phyloP scores from a whole-genome alignment of 1,140 invertebrate genomes.

The Camponotus pennsylvanicus region DNA sequence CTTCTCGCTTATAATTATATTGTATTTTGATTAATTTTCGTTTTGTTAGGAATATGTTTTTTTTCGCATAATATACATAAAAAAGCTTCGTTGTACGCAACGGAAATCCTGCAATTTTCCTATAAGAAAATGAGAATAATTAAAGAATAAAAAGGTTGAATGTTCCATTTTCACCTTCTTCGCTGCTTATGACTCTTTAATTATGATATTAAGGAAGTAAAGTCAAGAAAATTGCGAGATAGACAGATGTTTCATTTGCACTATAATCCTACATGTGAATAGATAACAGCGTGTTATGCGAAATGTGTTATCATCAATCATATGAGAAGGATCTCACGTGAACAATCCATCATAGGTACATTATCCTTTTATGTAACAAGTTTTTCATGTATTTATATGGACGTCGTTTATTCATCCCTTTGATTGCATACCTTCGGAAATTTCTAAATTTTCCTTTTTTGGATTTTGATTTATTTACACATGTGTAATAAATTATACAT shows the following conservation, averaged over 20 bases:
- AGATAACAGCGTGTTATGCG: constrained; percentile 31
- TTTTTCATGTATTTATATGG: not conserved
- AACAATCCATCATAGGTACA: not conserved
- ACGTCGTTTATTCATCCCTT: constrained; percentile 5
- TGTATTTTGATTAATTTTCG: not conserved
- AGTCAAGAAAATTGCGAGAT: not conserved
- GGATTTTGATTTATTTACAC: not conserved
- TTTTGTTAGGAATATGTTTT: not conserved
- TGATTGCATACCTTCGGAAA: not conserved
- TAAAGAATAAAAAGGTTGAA: not conserved
- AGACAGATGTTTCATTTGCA: constrained; percentile 4
- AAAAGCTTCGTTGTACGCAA: not conserved
- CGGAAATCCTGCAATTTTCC: constrained; percentile 31
- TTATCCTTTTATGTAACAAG: constrained; percentile 9
- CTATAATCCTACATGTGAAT: constrained; percentile 12
- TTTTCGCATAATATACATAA: not conserved
- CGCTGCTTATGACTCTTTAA: constrained; percentile 8
- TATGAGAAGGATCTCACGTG: constrained; percentile 42
- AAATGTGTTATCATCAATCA: constrained; percentile 35
- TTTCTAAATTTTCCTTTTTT: not conserved
- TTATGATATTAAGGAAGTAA: constrained; percentile 37
- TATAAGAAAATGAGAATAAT: not conserved
- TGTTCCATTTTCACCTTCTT: constrained; percentile 26
- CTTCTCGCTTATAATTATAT: not conserved
- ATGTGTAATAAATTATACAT: not conserved